Conservation (phyloP, 2,797 vertebrate species). For the Muraenolepis orangiensis region DNA sequence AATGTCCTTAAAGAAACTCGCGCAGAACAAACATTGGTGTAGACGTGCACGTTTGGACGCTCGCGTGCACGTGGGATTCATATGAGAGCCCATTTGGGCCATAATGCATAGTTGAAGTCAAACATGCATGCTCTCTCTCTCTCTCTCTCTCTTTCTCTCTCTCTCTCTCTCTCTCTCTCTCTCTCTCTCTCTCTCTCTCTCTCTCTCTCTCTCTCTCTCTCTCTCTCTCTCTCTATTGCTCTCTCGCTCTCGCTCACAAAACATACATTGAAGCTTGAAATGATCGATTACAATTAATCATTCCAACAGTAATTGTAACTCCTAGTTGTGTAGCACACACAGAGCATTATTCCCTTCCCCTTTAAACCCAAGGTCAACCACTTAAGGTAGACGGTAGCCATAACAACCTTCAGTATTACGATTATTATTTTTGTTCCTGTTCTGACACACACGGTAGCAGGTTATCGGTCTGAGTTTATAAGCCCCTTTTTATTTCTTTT, state of each 20-base stretch:
- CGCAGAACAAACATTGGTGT: slow-evolving; percentile 62
- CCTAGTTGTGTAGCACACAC: not conserved
- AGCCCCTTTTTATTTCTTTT: slow-evolving; percentile 68
- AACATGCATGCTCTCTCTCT: too few species aligned
- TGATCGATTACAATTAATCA: too few species aligned
- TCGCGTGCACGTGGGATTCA: not conserved
- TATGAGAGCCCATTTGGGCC: too few species aligned
- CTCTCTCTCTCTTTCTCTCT: too few species aligned
- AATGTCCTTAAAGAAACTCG: slow-evolving; percentile 80
- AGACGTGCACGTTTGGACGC: not conserved
- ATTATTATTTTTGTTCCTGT: slow-evolving; percentile 62
- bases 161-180: too few species aligned
- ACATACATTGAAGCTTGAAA: too few species aligned
- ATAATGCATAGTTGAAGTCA: too few species aligned
- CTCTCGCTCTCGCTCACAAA: too few species aligned
- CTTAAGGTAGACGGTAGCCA: slow-evolving; percentile 60
- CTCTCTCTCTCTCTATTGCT: too few species aligned
- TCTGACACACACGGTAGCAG: slow-evolving; percentile 67
- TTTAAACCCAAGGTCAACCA: slow-evolving; percentile 15
- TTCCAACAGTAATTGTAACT: too few species aligned
- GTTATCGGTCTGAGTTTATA: slow-evolving; percentile 68
- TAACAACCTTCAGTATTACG: slow-evolving; percentile 66
- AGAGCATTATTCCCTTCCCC: not conserved
- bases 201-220: too few species aligned
- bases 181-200: too few species aligned